These are phyloP conservation scores for Acestrorhynchus altus DNA, from an alignment of 2,797 vertebrate genomes.

Conservation along the genomic window DNA sequence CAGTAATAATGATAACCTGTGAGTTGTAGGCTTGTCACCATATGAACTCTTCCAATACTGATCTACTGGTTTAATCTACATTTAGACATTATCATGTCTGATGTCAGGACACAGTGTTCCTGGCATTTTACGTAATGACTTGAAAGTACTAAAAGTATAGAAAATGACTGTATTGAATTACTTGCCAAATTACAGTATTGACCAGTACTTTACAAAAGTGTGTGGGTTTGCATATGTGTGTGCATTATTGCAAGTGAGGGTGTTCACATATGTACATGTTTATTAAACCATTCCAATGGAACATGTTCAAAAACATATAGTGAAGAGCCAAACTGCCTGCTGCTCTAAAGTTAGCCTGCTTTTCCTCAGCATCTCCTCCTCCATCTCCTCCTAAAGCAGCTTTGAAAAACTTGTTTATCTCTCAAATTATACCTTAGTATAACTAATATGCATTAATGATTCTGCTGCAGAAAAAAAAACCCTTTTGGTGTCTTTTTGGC, in stretches of 20 bases:
- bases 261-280: conserved; percentile 16
- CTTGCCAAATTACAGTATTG: too few species aligned
- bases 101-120: too few species aligned
- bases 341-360: conserved; percentile 4
- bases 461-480: not conserved
- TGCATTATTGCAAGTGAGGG: conserved; percentile 26
- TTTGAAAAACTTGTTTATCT: conserved; percentile 9
- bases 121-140: too few species aligned
- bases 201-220: too few species aligned
- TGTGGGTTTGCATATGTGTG: conserved; percentile 12
- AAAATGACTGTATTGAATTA: too few species aligned
- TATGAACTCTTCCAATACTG: too few species aligned
- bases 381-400: not conserved
- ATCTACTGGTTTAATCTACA: not conserved
- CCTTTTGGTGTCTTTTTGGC: not conserved
- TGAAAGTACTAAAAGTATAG: too few species aligned
- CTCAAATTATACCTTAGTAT: conserved; percentile 3
- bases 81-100: not conserved
- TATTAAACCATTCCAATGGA: conserved; percentile 32
- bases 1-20: conserved; percentile 8
- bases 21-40: too few species aligned
- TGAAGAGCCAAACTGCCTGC: conserved; percentile 27
- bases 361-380: not conserved
- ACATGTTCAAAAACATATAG: conserved; percentile 5
- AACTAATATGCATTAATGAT: not conserved